A percentile compares a stretch with the other conserved stretches of the same genome.
phyloP scores from a whole-genome alignment of 2,113 vertebrate species.

The Penelope pileata region DNA sequence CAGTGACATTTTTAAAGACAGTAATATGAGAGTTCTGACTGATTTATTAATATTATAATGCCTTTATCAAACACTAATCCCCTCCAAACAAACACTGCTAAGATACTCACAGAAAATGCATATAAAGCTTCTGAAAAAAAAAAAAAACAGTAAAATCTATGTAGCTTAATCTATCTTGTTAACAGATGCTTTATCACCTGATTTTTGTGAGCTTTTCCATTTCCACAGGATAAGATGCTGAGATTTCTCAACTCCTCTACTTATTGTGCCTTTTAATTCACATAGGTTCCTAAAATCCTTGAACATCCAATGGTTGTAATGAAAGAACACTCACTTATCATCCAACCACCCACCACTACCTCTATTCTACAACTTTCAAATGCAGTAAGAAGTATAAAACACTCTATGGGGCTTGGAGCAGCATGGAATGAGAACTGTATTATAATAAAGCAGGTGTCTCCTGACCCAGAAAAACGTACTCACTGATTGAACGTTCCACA shows the following conservation, averaged over 20 bases:
- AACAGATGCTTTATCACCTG: neutral
- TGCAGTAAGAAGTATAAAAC: neutral
- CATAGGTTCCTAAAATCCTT: conserved; percentile 3
- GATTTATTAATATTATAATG: neutral
- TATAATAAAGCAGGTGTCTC: conserved; percentile 33
- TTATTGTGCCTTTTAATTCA: neutral
- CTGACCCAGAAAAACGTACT: conserved; percentile 30
- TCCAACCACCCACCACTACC: neutral
- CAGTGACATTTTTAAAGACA: neutral
- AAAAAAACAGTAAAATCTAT: neutral
- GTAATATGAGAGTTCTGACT: neutral
- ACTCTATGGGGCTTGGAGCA: neutral
- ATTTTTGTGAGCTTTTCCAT: neutral
- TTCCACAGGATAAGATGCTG: neutral
- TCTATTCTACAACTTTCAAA: conserved; percentile 33
- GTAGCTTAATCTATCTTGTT: neutral
- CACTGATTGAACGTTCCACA: conserved; percentile 24
- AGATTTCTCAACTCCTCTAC: neutral
- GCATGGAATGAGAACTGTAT: conserved; percentile 11
- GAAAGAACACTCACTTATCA: conserved; percentile 39
- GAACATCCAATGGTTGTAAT: conserved; percentile 29
- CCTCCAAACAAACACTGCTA: neutral
- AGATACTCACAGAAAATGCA: neutral
- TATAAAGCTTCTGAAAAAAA: neutral
- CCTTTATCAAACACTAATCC: neutral